phyloP scores from a whole-genome alignment of 2,888 invertebrate genomes.

The Epistrophella euchroma region DNA sequence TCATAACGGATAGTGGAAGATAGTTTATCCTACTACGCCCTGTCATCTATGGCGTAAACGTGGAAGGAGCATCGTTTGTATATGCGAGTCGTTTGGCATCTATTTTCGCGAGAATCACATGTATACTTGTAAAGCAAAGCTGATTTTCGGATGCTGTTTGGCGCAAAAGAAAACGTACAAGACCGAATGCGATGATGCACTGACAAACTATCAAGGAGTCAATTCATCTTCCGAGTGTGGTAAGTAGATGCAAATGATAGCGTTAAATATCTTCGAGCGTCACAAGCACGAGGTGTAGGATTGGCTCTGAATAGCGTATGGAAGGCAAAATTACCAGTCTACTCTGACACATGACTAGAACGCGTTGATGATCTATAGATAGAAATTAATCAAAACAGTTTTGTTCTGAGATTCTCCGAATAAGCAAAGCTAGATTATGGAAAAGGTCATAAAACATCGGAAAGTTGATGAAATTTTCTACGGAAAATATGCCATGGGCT shows the following conservation, averaged over 20 bases:
- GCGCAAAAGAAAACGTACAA: neutral
- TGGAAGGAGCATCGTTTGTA: constrained; percentile 51
- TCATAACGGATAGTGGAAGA: constrained; percentile 64
- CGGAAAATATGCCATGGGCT: constrained; percentile 69
- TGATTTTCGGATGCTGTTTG: constrained; percentile 57
- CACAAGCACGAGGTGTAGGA: constrained; percentile 67
- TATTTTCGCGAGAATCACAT: constrained; percentile 50
- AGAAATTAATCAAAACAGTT: constrained; percentile 69
- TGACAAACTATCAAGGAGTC: constrained; percentile 70
- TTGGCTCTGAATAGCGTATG: constrained; percentile 38
- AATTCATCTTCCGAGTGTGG: constrained; percentile 72
- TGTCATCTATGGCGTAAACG: constrained; percentile 57
- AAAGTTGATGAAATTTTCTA: constrained; percentile 66
- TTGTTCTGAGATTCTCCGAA: constrained; percentile 51
- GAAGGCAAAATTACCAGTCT: constrained; percentile 47
- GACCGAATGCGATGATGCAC: constrained; percentile 59
- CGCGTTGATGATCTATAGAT: constrained; percentile 67
- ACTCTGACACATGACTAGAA: constrained; percentile 5
- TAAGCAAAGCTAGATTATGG: constrained; percentile 19
- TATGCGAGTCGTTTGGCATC: constrained; percentile 27
- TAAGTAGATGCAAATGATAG: constrained; percentile 76
- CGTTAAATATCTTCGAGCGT: constrained; percentile 73
- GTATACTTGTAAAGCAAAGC: constrained; percentile 41
- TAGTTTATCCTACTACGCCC: constrained; percentile 48
- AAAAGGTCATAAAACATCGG: constrained; percentile 38